Evolutionary conservation across 92 coral and sea anemone genomes (phyloP), one percentile per base, ranked within the genome.

Genomic region (Palythoa grandis): DNA sequence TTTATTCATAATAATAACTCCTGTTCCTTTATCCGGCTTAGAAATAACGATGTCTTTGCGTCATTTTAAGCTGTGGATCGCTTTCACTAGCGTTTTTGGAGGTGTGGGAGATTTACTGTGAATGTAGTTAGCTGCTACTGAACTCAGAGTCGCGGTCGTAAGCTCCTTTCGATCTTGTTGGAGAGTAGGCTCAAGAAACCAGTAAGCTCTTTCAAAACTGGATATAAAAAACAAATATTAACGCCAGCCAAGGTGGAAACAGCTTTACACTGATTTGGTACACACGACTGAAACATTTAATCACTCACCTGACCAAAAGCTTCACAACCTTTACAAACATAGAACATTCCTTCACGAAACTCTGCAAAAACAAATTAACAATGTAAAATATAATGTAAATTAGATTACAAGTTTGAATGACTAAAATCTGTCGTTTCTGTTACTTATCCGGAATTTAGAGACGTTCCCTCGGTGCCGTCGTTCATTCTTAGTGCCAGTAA

Each of bases 271-370:
- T 43, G 50, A 43, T 43, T 3, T 43, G 50, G 50, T 43, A 5
- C 6, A 43, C 50, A 43, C 50, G 50, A 65, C 29, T 19, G 35
- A 69, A 24, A 69, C 19, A 5, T 58, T 58, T 11, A 11, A 50
- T 15, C 24, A 22, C 65, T 57, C 23, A 77, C 82, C 84, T 79
- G 56, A 61, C 84, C 84, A 79, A 79, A 63, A 79, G 72, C n/a
- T 79, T 79, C 57, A 79, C 84, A 38, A 79, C 72, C 40, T 39
- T 67, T n/a, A 79, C 29, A 63, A 79, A 79, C 52, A 71, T 63
- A 17, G 72, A 79, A 15, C 84, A 79, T 19, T 79, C 72, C 38
- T 60, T 79, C 20, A 67, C 43, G 40, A 60, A 79, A 11, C 4
- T 79, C 84, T 79, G 54, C 39, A n/a, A 39, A 37, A 63, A 78